A percentile compares a stretch with the other conserved stretches of the same genome.
Evolutionary conservation across 2,888 invertebrate genomes (phyloP).

Genomic region (Cancer borealis): DNA sequence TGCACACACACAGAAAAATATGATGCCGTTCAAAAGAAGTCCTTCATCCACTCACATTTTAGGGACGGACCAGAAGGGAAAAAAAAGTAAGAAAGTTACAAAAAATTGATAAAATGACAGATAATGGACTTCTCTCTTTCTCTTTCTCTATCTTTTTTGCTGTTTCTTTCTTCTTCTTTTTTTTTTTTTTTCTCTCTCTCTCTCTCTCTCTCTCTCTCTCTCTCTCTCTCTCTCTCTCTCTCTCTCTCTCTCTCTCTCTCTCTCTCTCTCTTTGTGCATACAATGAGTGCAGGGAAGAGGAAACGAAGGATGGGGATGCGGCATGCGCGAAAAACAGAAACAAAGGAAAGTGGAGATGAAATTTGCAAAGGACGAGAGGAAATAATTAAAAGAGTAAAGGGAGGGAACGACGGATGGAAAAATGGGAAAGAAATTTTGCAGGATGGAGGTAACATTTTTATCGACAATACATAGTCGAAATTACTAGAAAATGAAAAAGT

Average conservation of each 20-base stretch:
- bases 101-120: not conserved
- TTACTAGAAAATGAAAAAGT: not conserved
- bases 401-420: not conserved
- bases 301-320: not conserved
- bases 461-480: not conserved
- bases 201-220: constrained; percentile 43
- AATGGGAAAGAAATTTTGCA: not conserved
- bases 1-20: not conserved
- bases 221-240: constrained; percentile 49
- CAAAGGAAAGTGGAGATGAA: not conserved
- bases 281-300: not conserved
- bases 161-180: not conserved
- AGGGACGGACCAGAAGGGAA: not conserved
- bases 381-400: not conserved
- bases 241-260: constrained; percentile 48
- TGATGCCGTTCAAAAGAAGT: not conserved
- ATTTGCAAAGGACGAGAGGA: not conserved
- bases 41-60: constrained; percentile 17
- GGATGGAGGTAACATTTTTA: not conserved
- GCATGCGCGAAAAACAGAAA: not conserved
- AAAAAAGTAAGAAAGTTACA: not conserved
- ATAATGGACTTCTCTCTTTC: not conserved
- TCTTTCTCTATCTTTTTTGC: constrained; percentile 38
- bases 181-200: constrained; percentile 46
- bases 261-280: constrained; percentile 10